Percentiles rank a stretch among this genome's conserved stretches.
phyloP scores from a whole-genome alignment of 2,113 vertebrate species.

The Pelecanoides urinatrix region DNA sequence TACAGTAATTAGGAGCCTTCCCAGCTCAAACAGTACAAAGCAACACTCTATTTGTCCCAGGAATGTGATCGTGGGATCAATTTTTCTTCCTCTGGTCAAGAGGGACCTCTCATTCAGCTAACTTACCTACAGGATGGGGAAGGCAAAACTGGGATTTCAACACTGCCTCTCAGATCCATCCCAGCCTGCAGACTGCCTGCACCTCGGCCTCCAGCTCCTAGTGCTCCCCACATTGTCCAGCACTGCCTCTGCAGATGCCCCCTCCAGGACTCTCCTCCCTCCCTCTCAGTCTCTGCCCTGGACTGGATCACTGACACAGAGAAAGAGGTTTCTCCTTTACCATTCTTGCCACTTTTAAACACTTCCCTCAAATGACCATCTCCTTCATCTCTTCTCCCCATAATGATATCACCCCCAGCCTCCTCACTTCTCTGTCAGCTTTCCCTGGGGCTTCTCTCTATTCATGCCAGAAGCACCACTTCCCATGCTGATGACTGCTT shows the following conservation, averaged over 20 bases:
- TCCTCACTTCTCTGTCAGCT: neutral
- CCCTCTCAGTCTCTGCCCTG: neutral
- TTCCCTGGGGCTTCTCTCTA: neutral
- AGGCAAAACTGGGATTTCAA: neutral
- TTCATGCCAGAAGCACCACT: neutral
- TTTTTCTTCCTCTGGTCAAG: neutral
- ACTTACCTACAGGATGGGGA: neutral
- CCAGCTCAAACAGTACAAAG: neutral
- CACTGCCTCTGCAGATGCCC: neutral
- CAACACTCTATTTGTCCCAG: neutral
- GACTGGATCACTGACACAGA: neutral
- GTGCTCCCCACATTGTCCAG: neutral
- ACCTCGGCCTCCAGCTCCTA: neutral
- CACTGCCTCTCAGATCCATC: neutral
- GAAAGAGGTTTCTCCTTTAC: neutral
- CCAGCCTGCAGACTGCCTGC: neutral
- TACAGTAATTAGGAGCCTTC: neutral
- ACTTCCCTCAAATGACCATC: neutral
- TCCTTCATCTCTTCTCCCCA: neutral
- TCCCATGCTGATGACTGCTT: neutral
- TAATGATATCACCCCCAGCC: neutral
- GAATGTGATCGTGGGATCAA: fast-evolving
- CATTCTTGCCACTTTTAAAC: neutral
- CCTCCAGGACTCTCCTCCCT: neutral
- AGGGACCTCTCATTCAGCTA: neutral